phyloP scores from a whole-genome alignment of 2,797 vertebrate genomes.

The Poeciliopsis gracilis region DNA sequence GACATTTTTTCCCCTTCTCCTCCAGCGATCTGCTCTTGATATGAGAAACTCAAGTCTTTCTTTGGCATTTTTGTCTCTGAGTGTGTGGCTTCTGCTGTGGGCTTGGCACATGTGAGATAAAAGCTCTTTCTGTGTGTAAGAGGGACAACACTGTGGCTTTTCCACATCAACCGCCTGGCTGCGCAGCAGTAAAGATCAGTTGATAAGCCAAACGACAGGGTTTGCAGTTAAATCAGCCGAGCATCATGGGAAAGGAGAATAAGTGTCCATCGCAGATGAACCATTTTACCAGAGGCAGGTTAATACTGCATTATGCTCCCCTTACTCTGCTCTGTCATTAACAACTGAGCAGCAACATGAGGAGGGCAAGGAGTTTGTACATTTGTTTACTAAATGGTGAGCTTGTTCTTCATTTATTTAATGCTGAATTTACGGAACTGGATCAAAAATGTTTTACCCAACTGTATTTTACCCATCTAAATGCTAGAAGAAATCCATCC shows the following conservation, averaged over 20 bases:
- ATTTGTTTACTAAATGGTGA: background rate
- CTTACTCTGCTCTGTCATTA: conserved; percentile 16
- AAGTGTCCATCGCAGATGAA: conserved; percentile 6
- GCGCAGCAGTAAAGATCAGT: conserved; percentile 22
- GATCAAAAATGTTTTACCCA: background rate
- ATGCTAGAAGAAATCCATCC: background rate
- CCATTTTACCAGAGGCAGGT: conserved; percentile 13
- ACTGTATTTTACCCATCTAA: background rate
- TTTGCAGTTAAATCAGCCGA: conserved; percentile 18
- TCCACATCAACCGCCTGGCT: conserved; percentile 17
- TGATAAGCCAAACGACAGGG: conserved; percentile 22
- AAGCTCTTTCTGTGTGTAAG: conserved; percentile 10
- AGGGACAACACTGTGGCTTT: conserved; percentile 19
- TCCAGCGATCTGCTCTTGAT: conserved; percentile 26
- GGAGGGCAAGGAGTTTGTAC: background rate
- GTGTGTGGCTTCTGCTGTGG: conserved; percentile 19
- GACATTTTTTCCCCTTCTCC: conserved; percentile 21
- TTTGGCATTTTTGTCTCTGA: conserved; percentile 1
- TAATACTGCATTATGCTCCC: conserved; percentile 6
- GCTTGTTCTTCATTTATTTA: background rate
- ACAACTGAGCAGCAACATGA: conserved; percentile 3
- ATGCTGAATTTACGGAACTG: background rate
- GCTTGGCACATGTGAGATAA: conserved; percentile 42
- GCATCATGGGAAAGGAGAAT: conserved; percentile 31
- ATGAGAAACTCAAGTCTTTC: conserved; percentile 15